phyloP scores from a whole-genome alignment of 2,888 invertebrate genomes.

The Hermodice carunculata region DNA sequence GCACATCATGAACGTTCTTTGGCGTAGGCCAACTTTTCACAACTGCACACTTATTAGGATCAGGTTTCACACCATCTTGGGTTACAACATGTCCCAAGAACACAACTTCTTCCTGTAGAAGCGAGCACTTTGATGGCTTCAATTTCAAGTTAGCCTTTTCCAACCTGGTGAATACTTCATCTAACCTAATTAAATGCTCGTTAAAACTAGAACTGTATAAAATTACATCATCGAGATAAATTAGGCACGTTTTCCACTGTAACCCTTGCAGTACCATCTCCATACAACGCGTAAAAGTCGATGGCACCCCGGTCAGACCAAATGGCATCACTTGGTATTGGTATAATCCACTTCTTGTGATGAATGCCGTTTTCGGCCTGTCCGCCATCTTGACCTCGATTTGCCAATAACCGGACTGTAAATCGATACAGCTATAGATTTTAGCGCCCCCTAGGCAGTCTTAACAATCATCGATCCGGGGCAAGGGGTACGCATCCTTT shows the following conservation, averaged over 20 bases:
- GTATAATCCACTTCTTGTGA: conserved; percentile 3
- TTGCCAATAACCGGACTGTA: conserved; percentile 11
- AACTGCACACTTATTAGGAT: conserved; percentile 1
- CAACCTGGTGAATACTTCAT: conserved; percentile 26
- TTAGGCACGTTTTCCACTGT: not conserved
- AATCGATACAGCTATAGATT: conserved; percentile 37
- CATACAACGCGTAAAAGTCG: conserved; percentile 1
- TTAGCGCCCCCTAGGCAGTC: conserved; percentile 27
- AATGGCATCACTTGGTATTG: not conserved
- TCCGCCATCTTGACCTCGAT: conserved; percentile 1
- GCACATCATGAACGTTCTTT: conserved; percentile 25
- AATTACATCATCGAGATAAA: conserved; percentile 39
- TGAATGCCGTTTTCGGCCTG: conserved; percentile 16
- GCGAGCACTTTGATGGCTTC: conserved; percentile 31
- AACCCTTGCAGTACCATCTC: not conserved
- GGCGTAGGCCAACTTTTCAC: conserved; percentile 36
- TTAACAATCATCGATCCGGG: conserved; percentile 20
- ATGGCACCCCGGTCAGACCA: conserved; percentile 9
- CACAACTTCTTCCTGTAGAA: not conserved
- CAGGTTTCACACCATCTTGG: not conserved
- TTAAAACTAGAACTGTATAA: conserved; percentile 27
- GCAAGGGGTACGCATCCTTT: conserved; percentile 29
- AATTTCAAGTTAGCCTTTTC: conserved; percentile 17
- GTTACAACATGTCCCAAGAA: conserved; percentile 18
- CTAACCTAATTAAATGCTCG: conserved; percentile 23